Percentiles rank a stretch among this genome's conserved stretches.
Evolutionary conservation across 2,113 vertebrate genomes (phyloP).

Genomic region (Proterorhinus semilunaris): DNA sequence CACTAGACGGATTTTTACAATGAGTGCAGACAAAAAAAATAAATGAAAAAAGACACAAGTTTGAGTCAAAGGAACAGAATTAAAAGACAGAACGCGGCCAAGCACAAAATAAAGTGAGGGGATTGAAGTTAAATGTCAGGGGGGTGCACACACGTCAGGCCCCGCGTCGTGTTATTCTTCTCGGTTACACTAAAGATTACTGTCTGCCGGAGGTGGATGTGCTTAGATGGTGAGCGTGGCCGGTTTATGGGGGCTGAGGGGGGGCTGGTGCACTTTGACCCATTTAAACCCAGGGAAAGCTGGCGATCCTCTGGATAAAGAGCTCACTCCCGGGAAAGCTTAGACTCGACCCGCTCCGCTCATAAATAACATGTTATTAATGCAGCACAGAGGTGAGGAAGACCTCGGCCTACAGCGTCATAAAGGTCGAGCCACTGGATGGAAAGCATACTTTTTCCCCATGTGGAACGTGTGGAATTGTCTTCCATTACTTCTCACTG

Average conservation of each 20-base stretch:
- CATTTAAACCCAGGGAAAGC: neutral
- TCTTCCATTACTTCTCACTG: too few relatives aligned
- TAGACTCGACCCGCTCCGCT: neutral
- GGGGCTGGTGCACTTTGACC: neutral
- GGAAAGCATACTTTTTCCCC: neutral
- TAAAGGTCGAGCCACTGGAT: neutral
- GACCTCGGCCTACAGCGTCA: neutral
- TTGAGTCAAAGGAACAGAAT: slow-evolving; percentile 1
- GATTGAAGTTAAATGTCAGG: slow-evolving; percentile 1
- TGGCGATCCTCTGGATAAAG: slow-evolving; percentile 8
- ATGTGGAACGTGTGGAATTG: neutral
- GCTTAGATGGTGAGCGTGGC: neutral
- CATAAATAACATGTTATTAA: slow-evolving; percentile 7
- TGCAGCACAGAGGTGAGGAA: neutral
- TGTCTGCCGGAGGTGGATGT: neutral
- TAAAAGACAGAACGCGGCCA: slow-evolving; percentile 1
- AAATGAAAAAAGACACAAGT: slow-evolving; percentile 1
- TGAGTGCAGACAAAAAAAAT: neutral
- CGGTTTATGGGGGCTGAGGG: neutral
- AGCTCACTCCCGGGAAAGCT: slow-evolving; percentile 4
- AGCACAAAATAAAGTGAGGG: neutral
- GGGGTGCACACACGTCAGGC: neutral
- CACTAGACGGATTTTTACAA: slow-evolving; percentile 9
- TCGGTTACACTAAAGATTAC: neutral
- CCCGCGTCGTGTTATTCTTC: neutral